These are phyloP conservation scores for Acrossocheilus wenchowensis DNA, from an alignment of 2,797 vertebrate genomes.

Conservation along the genomic window DNA sequence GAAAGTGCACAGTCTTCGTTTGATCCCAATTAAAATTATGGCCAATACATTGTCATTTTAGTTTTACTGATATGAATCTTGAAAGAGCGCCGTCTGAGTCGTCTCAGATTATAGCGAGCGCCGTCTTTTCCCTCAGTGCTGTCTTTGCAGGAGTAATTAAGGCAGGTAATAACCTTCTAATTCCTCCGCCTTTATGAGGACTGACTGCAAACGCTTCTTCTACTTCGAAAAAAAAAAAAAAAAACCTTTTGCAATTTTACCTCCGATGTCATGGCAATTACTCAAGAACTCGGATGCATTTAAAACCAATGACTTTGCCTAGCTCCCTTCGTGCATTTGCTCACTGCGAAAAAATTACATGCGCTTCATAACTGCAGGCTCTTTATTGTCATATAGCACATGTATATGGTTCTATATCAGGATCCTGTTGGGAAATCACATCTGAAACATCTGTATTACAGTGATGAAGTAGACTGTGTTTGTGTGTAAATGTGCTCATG, in stretches of 20 bases:
- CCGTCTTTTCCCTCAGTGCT: slow-evolving; percentile 47
- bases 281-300: slow-evolving; percentile 33
- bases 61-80: slow-evolving; percentile 49
- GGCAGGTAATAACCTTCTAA: slow-evolving; percentile 41
- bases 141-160: slow-evolving; percentile 51
- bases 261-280: slow-evolving; percentile 41
- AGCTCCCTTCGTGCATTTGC: slow-evolving; percentile 17
- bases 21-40: slow-evolving; percentile 60
- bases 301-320: slow-evolving; percentile 48
- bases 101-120: slow-evolving; percentile 46
- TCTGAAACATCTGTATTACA: slow-evolving; percentile 55
- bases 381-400: slow-evolving; percentile 43
- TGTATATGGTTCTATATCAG: slow-evolving; percentile 47
- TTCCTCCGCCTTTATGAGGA: slow-evolving; percentile 39
- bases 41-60: slow-evolving; percentile 43
- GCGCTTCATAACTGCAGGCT: slow-evolving; percentile 21
- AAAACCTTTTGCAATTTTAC: slow-evolving; percentile 30
- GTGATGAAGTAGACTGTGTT: slow-evolving; percentile 45
- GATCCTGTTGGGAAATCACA: slow-evolving; percentile 58
- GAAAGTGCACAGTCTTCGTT: slow-evolving; percentile 30
- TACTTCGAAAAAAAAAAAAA: no score
- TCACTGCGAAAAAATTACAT: background rate
- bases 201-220: slow-evolving; percentile 27
- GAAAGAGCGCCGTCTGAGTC: slow-evolving; percentile 10
- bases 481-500: slow-evolving; percentile 40